Evolutionary conservation across 2,113 vertebrate genomes (phyloP), one percentile per base, ranked within the genome.

Genomic region (Microtus ochrogaster): DNA sequence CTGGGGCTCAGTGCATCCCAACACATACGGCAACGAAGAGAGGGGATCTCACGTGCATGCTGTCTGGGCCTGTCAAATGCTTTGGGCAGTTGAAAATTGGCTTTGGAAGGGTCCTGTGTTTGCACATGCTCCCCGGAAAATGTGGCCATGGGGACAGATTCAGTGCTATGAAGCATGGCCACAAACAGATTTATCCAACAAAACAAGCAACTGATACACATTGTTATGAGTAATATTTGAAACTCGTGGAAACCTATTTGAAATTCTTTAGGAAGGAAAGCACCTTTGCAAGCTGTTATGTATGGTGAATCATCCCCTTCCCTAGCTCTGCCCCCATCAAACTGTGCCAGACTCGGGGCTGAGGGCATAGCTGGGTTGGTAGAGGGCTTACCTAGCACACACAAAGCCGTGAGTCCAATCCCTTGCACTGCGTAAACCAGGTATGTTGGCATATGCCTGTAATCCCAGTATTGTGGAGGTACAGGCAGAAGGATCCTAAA

Each of bases 201-300:
- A 58, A 92, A 88, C 26, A 78, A 93, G 12, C 26, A 52, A 41
- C 81, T 39, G 11, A 61, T 81, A 55, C 33, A 58, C 47, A 73
- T 30, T 49, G 52, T 28, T n/a, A 76, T 68, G 70, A 86, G 76
- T 72, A 63, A 65, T 63, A 33, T 41, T 73, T 41, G 47, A 93
- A 94, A 89, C 47, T 72, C 12, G 19, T 73, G 52, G 33, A 92
- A 78, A 95, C 61, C 58, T 81, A 78, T n/a, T 83, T 52, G 63
- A 87, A 83, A 47, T 84, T 94, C 52, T 47, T 83, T 49, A 92
- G 63, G 78, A 78, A 77, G 39, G 41, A 74, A 83, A 79, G 66
- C 58, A 61, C 30, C 44, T 12, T 41, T 41, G 79, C 24, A 91
- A 90, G 14, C 41, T 66, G 22, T 39, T 90, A 52, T 47, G 11